Evolutionary conservation across 2,113 vertebrate species (phyloP), one percentile per base, ranked within the genome.

Genomic region (Dromas ardeola): DNA sequence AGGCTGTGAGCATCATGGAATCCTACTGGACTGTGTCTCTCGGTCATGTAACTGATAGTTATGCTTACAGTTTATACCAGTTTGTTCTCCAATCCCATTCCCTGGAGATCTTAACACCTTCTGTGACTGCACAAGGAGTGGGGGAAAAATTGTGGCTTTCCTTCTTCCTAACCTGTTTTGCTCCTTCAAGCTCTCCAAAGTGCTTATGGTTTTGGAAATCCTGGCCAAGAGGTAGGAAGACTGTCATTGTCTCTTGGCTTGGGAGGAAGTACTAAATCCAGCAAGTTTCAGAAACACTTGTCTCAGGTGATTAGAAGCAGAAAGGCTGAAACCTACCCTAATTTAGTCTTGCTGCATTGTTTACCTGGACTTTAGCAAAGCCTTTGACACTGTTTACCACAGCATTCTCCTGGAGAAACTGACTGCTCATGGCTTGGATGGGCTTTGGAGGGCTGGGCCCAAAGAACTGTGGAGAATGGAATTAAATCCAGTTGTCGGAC

Each of bases 51-150:
- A 62, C 45, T 61, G 43, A 62, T 34, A 82, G 23, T 55, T 86
- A 71, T 0, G 1, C 25, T 17, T 66, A 50, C 32, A 36, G 2
- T 26, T 38, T 40, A 7, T 23, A 25, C 29, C 3, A 4, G 3
- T n/a, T 58, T 72, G 10, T 19, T 53, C 38, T 85, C 30, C 40
- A 73, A 1, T 34, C 21, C 34, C 5, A 5, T 49, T 67, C 13
- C 10, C n/a, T 58, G 15, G 17, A 85, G 23, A 53, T 49, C 8
- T 38, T 58, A 36, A 10, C 26, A n/a, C 4, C 15, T 63, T 72
- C 47, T 77, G 40, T 49, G 30, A 52, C 23, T 55, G 18, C 45
- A 62, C 15, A 4, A 43, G 42, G 6, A 81, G 14, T 2, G 2
- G 11, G 6, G 17, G 20, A 15, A 25, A 81, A 69, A 4, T 49